Evolutionary conservation across 2,888 invertebrate genomes (phyloP).

Genomic region (Drosophila fungiperda): DNA sequence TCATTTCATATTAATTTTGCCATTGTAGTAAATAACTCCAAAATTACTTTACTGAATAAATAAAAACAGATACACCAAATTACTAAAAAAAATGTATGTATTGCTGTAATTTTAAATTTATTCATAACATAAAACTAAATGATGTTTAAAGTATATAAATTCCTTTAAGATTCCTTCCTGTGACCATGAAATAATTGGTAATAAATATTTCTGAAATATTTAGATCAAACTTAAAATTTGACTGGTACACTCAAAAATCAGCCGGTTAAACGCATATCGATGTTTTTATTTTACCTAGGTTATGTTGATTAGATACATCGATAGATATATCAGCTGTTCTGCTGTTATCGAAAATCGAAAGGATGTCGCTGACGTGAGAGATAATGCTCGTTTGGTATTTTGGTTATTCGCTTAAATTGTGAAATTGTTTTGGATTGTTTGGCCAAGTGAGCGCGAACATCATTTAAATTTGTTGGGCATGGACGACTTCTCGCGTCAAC

Average conservation of each 20-base stretch:
- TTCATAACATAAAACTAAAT: not conserved
- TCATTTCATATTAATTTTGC: not conserved
- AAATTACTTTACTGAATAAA: not conserved
- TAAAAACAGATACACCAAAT: not conserved
- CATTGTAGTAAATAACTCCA: not conserved
- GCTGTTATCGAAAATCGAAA: conserved; percentile 19
- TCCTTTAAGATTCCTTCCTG: not conserved
- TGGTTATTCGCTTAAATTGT: conserved; percentile 40
- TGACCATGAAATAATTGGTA: not conserved
- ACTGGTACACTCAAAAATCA: not conserved
- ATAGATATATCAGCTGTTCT: conserved; percentile 29
- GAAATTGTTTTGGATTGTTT: conserved; percentile 24
- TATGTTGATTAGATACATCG: not conserved
- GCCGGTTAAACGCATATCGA: not conserved
- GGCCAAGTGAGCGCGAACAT: not conserved
- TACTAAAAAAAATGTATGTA: not conserved
- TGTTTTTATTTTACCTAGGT: not conserved
- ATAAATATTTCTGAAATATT: not conserved
- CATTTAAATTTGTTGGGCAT: conserved; percentile 78
- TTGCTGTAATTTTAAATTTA: not conserved
- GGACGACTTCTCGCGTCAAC: conserved; percentile 87
- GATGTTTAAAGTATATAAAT: not conserved
- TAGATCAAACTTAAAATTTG: not conserved
- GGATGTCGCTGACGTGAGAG: conserved; percentile 12
- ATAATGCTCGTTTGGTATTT: conserved; percentile 17